Base-by-base conservation (phyloP, 1,140 invertebrate genomes). In the Apis laboriosa region DNA sequence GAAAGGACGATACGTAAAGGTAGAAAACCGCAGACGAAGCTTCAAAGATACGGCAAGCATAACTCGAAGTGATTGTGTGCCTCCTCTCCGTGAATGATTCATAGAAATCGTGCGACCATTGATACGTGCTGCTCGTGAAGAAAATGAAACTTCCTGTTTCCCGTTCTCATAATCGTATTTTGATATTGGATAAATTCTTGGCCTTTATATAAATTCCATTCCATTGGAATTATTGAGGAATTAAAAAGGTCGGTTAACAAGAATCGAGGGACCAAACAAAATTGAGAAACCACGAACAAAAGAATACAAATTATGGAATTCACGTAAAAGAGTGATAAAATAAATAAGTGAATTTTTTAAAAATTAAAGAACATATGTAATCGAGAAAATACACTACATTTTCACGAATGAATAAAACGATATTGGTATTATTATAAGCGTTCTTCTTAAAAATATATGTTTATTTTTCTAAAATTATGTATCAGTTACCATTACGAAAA, bases 21-120 rank as follows among this genome's bases (percentile, higher is more conserved):
- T 85, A 77, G 61, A 64, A 72, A 85, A 85, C 58, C 68, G 58
- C 43, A 12, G 60, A 66, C 74, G 70, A 68, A 56, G 60, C 51
- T 78, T 86, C 68, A 81, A 81, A 86, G 72, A 83, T 53, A 24
- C 34, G 12, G 28, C 66, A 53, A 56, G 77, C 34, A 43, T 43
- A 86, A 86, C 74, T 86, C 74, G 53, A 9, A 34, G 51, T 21
- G 43, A 64, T 58, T 49, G 63, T 49, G 63, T 53, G 24, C 21
- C 34, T 7, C 21, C 56, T 55, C 56, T n/a, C 51, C 24, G 24
- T n/a, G 79, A 85, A 85, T 67, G 56, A 87, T 83, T 85, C 72
- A 9, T 72, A 60, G 72, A 66, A 71, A 68, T 66, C 61, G 56
- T 60, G 55, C 12, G 9, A 24, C 78, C 56, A 49, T 83, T 64